Evolutionary conservation across 1,140 invertebrate genomes (phyloP), one percentile per base, ranked within the genome.

Genomic region (Saccostrea glomerata): DNA sequence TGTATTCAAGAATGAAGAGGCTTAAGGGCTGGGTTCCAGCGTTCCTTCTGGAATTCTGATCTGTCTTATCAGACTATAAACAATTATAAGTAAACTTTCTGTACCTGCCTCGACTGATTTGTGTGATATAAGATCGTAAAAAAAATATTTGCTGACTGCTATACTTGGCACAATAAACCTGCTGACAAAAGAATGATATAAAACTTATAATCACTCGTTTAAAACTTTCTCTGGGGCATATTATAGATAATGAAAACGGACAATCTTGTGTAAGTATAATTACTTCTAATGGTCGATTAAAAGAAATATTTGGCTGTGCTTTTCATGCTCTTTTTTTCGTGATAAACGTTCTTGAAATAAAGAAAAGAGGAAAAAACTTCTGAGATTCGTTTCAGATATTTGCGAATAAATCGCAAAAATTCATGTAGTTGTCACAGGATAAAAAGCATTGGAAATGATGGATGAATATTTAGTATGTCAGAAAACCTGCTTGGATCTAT

Each of bases 391-490:
- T 30, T 77, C 11, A 9, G 70, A 77, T 77, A 25, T 15, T 36
- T 13, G 70, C 47, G 70, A 77, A 77, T 77, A 77, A 77, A 77
- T 77, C 70, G 70, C 70, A 77, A 77, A 25, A 77, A 77, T 30
- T 12, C 70, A 30, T 77, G 25, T 30, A 30, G 25, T 77, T 30
- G 70, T 77, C 23, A 77, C 70, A 77, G 15, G 15, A 12, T 77
- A 77, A 77, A 77, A 77, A 77, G 70, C 9, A 25, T 3, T 30
- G 30, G 25, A 77, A 77, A 36, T 30, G 25, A 77, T 25, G 23
- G 30, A 77, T 36, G 70, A 25, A 30, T 30, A 77, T 77, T 30
- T 30, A 77, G 25, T 36, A 77, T 77, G 70, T 77, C 70, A 77
- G 70, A 13, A 36, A 36, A 77, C 70, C 70, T 77, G 70, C 70